A percentile compares a stretch with the other conserved stretches of the same genome.
phyloP scores from a whole-genome alignment of 2,113 vertebrate genomes.

The Coryphaenoides rupestris region DNA sequence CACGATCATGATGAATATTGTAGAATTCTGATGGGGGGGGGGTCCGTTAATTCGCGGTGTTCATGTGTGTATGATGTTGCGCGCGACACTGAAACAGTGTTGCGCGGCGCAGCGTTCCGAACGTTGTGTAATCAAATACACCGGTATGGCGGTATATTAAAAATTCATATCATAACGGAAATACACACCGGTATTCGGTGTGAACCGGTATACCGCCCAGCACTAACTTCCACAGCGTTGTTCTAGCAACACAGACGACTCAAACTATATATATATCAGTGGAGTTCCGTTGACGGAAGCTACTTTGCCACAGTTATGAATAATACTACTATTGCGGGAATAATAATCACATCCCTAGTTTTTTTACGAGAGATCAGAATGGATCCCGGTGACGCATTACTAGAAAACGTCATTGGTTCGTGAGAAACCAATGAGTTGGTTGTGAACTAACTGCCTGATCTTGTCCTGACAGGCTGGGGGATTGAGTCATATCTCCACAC shows the following conservation, averaged over 20 bases:
- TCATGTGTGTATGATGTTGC: too few species aligned
- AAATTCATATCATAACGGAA: too few species aligned
- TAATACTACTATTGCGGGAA: not conserved
- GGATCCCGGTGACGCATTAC: slow-evolving; percentile 12
- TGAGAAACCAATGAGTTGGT: slow-evolving; percentile 37
- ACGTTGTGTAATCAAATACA: too few species aligned
- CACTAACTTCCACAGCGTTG: slow-evolving; percentile 7
- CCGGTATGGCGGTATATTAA: too few species aligned
- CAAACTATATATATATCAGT: slow-evolving; percentile 1
- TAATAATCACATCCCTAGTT: not conserved
- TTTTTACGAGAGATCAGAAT: not conserved
- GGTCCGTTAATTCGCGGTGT: too few species aligned
- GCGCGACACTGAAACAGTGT: too few species aligned
- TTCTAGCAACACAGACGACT: slow-evolving; percentile 19
- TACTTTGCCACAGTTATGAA: slow-evolving; percentile 7
- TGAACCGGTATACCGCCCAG: too few species aligned
- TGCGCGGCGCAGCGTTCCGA: too few species aligned
- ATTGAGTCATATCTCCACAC: slow-evolving; percentile 16
- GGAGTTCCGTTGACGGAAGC: too few species aligned
- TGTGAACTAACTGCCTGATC: not conserved
- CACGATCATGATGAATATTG: too few species aligned
- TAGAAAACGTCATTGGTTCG: slow-evolving; percentile 11
- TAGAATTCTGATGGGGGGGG: too few species aligned
- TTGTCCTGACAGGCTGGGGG: not conserved
- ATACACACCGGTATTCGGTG: too few species aligned